Base-by-base conservation (phyloP, 2,888 invertebrate species). In the Eristalis intricaria region DNA sequence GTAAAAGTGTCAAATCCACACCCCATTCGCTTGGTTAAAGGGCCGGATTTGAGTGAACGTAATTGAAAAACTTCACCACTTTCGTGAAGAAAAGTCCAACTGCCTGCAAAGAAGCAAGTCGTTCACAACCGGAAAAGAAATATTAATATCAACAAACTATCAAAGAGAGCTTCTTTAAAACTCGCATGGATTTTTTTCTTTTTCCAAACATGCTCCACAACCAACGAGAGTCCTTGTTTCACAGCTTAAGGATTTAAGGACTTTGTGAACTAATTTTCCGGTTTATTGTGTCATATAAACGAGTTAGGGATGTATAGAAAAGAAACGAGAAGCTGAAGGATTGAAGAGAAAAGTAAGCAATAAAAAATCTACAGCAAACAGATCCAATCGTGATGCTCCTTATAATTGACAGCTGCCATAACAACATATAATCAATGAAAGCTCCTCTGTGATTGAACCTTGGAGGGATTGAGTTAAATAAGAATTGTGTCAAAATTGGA, bases 11-110 rank as follows among this genome's bases (percentile, higher is more conserved):
- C 56, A 64, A 71, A 60, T 64, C 29, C 78, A 26, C 56, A 43
- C 56, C 71, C 58, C 71, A 29, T 22, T 65, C 60, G 29, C 32
- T 71, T 79, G 79, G 43, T 65, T 71, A 71, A 65, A 71, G 32
- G 64, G 40, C 64, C 22, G 58, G 79, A 79, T 79, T 79, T 79
- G 71, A 71, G 79, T 71, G 79, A 79, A 60, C 65, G 43, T 65
- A 71, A 79, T 79, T 79, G 79, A 79, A 79, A 79, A 79, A 79
- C 79, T 79, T 79, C 71, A 71, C 58, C 64, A 79, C 71, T 79
- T 71, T 22, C 70, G 22, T 63, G 29, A 29, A 58, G 23, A 58
- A 11, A 38, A 70, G 58, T 58, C 56, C 64, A 58, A 60, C 32
- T 58, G 23, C 78, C 71, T 65, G 65, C 32, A 26, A 50, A 23